These are phyloP conservation scores for Scaptodrosophila lebanonensis DNA, from an alignment of 1,140 invertebrate genomes.

Conservation along the genomic window DNA sequence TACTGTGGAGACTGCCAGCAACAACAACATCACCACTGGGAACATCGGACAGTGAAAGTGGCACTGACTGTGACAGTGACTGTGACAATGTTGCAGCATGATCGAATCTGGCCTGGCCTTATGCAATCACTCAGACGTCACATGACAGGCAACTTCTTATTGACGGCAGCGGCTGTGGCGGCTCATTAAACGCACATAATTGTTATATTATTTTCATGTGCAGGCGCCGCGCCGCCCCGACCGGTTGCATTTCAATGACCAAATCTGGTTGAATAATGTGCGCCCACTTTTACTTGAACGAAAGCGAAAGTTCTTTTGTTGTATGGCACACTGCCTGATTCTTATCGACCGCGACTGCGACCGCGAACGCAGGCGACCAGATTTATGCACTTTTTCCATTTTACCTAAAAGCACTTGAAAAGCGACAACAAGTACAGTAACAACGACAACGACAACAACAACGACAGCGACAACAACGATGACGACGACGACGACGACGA, in stretches of 20 bases:
- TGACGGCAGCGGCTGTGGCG: conserved; percentile 5
- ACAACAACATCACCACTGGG: no score
- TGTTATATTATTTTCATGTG: conserved; percentile 29
- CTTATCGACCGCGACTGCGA: conserved; percentile 45
- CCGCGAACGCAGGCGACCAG: conserved; percentile 33
- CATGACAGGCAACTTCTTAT: conserved; percentile 51
- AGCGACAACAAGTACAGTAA: conserved; percentile 39
- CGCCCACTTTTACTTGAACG: conserved; percentile 66
- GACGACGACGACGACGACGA: not conserved
- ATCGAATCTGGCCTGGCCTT: conserved; percentile 23
- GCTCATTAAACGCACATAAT: conserved; percentile 70
- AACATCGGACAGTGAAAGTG: conserved; percentile 59
- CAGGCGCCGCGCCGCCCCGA: conserved; percentile 25
- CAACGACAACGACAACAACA: conserved; percentile 12
- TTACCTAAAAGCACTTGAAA: conserved; percentile 68
- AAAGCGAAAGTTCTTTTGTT: conserved; percentile 75
- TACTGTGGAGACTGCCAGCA: no score
- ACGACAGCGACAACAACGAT: conserved; percentile 3
- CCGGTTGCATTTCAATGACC: conserved; percentile 71
- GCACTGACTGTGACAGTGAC: conserved; percentile 13
- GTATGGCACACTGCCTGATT: conserved; percentile 43
- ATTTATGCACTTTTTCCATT: conserved; percentile 76
- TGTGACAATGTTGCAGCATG: conserved; percentile 53
- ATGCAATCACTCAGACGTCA: conserved; percentile 57
- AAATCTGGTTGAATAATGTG: conserved; percentile 71